Conservation (phyloP, 2,888 invertebrate genomes). For the Harpalus rubripes region DNA sequence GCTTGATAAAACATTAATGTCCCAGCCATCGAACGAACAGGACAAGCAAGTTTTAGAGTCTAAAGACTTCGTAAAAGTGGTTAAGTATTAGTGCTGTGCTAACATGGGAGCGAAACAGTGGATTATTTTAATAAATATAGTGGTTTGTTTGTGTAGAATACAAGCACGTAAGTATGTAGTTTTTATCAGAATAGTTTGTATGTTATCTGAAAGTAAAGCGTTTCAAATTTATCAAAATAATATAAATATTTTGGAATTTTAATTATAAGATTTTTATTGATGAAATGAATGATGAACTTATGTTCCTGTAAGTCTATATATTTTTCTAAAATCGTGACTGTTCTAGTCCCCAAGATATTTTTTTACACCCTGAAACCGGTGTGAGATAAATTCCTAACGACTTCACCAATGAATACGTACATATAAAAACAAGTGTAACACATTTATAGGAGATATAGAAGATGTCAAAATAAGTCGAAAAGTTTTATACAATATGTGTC, state of each 20-base stretch:
- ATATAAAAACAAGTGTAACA: too few species aligned
- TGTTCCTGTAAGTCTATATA: too few species aligned
- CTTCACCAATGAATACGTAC: too few species aligned
- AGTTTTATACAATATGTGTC: too few species aligned
- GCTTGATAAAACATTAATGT: conserved; percentile 35
- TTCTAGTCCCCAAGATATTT: too few species aligned
- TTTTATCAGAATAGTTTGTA: neutral
- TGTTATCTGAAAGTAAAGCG: neutral
- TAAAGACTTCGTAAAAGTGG: neutral
- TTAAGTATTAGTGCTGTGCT: neutral
- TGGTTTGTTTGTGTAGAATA: neutral
- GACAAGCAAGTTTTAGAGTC: neutral
- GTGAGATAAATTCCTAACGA: too few species aligned
- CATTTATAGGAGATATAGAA: too few species aligned
- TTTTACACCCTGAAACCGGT: too few species aligned
- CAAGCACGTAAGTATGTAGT: neutral
- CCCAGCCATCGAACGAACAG: conserved; percentile 1
- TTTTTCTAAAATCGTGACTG: too few species aligned
- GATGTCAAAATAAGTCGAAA: too few species aligned
- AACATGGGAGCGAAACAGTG: neutral
- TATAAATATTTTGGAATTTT: neutral
- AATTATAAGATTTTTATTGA: neutral
- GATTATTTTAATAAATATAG: neutral
- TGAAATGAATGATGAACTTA: neutral
- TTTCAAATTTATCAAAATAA: neutral